Base-by-base conservation (phyloP, 2,113 vertebrate genomes). In the Dunckerocampus dactyliophorus region DNA sequence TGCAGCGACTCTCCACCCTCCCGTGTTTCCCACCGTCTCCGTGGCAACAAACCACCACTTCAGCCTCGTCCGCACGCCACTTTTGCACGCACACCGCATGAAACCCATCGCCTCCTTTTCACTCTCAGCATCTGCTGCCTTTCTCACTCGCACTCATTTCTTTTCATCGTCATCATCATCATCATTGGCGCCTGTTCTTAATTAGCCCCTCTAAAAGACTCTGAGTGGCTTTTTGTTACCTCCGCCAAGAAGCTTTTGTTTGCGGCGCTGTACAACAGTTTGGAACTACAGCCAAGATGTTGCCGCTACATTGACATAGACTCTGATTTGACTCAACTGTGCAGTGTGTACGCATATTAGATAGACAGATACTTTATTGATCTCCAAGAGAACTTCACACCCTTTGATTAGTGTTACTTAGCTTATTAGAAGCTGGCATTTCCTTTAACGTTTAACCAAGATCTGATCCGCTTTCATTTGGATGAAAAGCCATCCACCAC, bases 1-100 rank as follows among this genome's bases (percentile, higher is more conserved):
- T 74, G 64, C 66, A 24, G 20, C 63, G 20, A 46, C 22, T 64
- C 61, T 63, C 20, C 61, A 39, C 74, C 39, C 69, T 63, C 59
- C 57, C 49, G 68, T 48, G 47, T 74, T 74, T 71, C 65, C 68
- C 51, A 39, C 47, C 53, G 73, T 86, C 39, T 21, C 80, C 81
- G 79, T 81, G 71, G 82, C 63, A 85, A 90, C 82, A 71, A 79
- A 77, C 68, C 75, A 71, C 49, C 59, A 64, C 61, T 80, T 56
- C 21, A 77, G 65, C 67, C 57, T 57, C 63, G 67, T 76, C 69
- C 63, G 49, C 72, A 76, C 24, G n/a, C 61, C 69, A 65, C 75
- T 74, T 77, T 71, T 64, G 52, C 81, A 79, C 60, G 24, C 67
- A 59, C 79, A 16, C 81, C n/a, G 62, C 77, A 79, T 72, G 67